These are phyloP conservation scores for Drosophila incognita DNA, from an alignment of 2,888 invertebrate genomes.

Conservation along the genomic window DNA sequence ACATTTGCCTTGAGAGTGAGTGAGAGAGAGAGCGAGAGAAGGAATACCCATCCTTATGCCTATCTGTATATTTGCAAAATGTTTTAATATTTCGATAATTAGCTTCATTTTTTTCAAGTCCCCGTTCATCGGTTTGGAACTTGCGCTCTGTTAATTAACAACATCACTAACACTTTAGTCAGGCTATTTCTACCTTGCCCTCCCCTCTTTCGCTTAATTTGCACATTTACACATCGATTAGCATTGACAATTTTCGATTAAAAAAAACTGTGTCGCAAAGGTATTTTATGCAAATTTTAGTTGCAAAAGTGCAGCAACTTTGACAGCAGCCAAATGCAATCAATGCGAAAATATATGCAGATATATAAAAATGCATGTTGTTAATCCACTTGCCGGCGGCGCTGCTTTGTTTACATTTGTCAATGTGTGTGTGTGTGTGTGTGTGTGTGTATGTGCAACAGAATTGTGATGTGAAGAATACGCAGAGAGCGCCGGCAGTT, in stretches of 20 bases:
- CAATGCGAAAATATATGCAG: constrained; percentile 4
- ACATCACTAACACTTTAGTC: constrained; percentile 6
- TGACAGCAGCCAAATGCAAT: constrained; percentile 52
- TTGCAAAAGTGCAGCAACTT: constrained; percentile 57
- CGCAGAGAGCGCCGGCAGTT: constrained; percentile 2
- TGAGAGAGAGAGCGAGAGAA: not conserved
- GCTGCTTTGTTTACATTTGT: constrained; percentile 28
- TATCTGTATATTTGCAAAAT: not conserved
- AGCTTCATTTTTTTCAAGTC: not conserved
- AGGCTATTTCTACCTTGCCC: not conserved
- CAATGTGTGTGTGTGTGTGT: constrained; percentile 1
- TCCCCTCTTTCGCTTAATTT: not conserved
- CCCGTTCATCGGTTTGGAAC: not conserved
- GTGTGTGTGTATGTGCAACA: not conserved
- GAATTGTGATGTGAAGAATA: constrained; percentile 1
- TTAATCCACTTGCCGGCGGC: constrained; percentile 16
- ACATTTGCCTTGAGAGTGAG: not conserved
- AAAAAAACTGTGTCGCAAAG: constrained; percentile 19
- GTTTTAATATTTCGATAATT: constrained; percentile 6
- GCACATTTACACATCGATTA: constrained; percentile 33
- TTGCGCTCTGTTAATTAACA: constrained; percentile 14
- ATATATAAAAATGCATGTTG: not conserved
- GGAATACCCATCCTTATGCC: not conserved
- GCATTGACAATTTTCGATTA: constrained; percentile 32
- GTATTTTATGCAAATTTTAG: constrained; percentile 43